Evolutionary conservation across 2,113 vertebrate species (phyloP), one percentile per base, ranked within the genome.

Genomic region (Colaptes auratus): DNA sequence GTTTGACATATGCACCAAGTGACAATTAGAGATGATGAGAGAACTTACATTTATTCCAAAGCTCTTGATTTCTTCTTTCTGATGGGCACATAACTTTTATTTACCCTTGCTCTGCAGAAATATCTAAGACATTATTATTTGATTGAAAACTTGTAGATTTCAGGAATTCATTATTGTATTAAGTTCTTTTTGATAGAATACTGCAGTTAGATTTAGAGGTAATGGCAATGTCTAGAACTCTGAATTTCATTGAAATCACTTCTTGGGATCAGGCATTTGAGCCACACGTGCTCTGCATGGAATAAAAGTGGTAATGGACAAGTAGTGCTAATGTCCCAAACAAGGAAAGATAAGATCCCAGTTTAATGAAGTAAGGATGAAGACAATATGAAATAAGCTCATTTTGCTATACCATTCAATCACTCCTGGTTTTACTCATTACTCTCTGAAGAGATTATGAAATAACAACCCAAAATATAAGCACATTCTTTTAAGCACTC

Each of bases 21-120:
- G 96, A 98, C 98, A 98, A 98, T 98, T 98, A 98, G 74, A 97
- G 92, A 97, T 86, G 95, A 97, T 96, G 97, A 97, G 90, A 97
- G 88, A 97, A 97, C 93, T 97, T 97, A 86, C 69, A 96, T 97
- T 97, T 97, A 96, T 94, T 96, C 82, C 82, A 95, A 93, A 97
- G 96, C 56, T 96, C 94, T 88, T 96, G 82, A 94, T 96, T 95
- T 82, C 4, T 90, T 63, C 61, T 63, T 96, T 59, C 73, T 97
- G 89, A 95, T 93, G 86, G 83, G 27, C 60, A 90, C 69, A 42
- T 81, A 97, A 97, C 81, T 97, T 97, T 96, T 97, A 96, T 97
- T 97, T 98, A 96, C 53, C 55, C 85, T 95, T 96, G 63, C 88
- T 87, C 61, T 88, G 60, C 56, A 92, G 30, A 90, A 95, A 93